A percentile compares a stretch with the other conserved stretches of the same genome.
These are phyloP conservation scores for Neogobius melanostomus DNA, from an alignment of 2,113 vertebrate genomes.

Conservation along the genomic window DNA sequence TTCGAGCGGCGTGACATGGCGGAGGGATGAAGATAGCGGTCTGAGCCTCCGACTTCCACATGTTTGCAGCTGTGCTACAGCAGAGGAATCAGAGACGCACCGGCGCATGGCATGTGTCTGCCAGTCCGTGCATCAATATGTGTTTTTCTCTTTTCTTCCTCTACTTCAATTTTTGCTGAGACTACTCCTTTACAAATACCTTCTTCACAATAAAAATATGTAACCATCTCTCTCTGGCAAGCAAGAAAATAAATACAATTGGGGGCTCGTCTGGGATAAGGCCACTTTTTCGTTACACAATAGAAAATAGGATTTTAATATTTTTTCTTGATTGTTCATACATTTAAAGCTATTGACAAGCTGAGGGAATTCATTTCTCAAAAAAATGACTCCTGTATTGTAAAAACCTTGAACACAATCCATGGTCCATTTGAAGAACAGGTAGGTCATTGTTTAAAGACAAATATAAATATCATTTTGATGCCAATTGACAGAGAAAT, in stretches of 20 bases:
- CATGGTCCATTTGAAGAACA: too few species aligned
- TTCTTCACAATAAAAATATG: not conserved
- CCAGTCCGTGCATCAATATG: not conserved
- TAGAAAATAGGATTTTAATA: not conserved
- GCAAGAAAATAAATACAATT: not conserved
- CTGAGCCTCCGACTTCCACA: not conserved
- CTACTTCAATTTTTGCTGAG: not conserved
- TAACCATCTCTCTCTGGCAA: not conserved
- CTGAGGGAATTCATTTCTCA: too few species aligned
- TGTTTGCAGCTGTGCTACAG: not conserved
- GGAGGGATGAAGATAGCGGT: conserved; percentile 3
- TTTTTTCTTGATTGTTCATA: too few species aligned
- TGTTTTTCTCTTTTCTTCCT: not conserved
- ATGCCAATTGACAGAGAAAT: too few species aligned
- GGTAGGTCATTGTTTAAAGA: too few species aligned
- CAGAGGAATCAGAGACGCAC: not conserved
- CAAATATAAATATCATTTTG: too few species aligned
- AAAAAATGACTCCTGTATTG: too few species aligned
- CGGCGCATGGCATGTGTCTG: not conserved
- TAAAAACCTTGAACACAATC: too few species aligned
- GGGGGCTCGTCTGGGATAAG: not conserved
- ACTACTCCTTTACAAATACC: not conserved
- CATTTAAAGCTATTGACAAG: too few species aligned
- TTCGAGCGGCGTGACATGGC: too few species aligned
- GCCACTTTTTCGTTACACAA: not conserved